Base-by-base conservation (phyloP, 2,888 invertebrate genomes). In the Teleogryllus oceanicus region DNA sequence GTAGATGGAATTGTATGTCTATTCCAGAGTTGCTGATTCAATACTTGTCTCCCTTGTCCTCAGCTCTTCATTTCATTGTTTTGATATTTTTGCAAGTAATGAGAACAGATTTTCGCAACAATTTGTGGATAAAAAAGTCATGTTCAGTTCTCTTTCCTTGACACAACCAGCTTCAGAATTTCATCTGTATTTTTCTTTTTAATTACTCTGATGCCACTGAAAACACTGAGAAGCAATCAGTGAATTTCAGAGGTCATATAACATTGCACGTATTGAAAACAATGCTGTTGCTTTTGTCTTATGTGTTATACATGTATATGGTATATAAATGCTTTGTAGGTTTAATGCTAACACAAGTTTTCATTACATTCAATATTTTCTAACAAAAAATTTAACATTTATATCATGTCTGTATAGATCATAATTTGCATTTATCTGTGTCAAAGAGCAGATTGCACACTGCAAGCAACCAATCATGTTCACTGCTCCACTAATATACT, bases 121-220 rank as follows among this genome's bases (percentile, higher is more conserved):
- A 62, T 13, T 62, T 62, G 62, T 62, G 62, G 62, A 62, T 62
- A 62, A 18, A n/a, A 62, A 62, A 62, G 62, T 62, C 62, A 62
- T 62, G 62, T 18, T n/a, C 62, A 62, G 62, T 62, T 62, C 62
- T 62, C 62, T 62, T 62, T 62, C 13, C 13, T 13, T 62, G 62
- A 62, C 62, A 62, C 62, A 62, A 62, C 62, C 62, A 62, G 62
- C 62, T 62, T 62, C 62, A 62, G 62, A 62, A 62, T 62, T 62
- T 62, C n/a, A 62, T n/a, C 13, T 62, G 37, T 37, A 37, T 37
- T 37, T 37, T 37, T 37, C 37, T 62, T 62, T 62, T 13, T 62
- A 62, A 18, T 62, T 62, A 62, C n/a, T 11, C n/a, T 11, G n/a
- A 62, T n/a, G n/a, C n/a, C 62, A 62, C 62, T 62, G 62, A 62